These are phyloP conservation scores for Anticlea derivata DNA, from an alignment of 2,888 invertebrate genomes.

Conservation along the genomic window DNA sequence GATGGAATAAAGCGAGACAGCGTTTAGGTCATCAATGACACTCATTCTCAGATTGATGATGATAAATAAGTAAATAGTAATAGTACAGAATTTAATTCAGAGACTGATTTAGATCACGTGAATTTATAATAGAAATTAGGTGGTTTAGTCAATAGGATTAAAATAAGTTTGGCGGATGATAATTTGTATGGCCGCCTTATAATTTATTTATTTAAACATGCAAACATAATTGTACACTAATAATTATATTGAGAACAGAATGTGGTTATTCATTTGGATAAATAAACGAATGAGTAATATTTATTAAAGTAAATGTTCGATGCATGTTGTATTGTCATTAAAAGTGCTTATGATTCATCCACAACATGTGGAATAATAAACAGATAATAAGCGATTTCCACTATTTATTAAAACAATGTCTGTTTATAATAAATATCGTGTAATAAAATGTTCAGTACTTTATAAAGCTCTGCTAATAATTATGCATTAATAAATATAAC, in stretches of 20 bases:
- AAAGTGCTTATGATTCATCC: constrained; percentile 26
- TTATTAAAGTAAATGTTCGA: background rate
- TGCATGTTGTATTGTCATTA: constrained; percentile 15
- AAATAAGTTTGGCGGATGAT: background rate
- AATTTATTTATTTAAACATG: too few species aligned
- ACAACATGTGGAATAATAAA: constrained; percentile 21
- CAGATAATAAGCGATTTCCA: background rate
- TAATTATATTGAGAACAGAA: too few species aligned
- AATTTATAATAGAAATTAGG: background rate
- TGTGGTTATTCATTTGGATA: background rate
- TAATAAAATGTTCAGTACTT: too few species aligned
- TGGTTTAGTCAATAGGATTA: background rate
- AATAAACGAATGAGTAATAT: constrained; percentile 2
- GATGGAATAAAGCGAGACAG: constrained; percentile 5
- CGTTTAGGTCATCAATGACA: constrained; percentile 14
- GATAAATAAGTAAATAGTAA: constrained; percentile 1
- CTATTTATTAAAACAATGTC: background rate
- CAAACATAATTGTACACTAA: background rate
- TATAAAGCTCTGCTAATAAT: too few species aligned
- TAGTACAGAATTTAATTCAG: background rate
- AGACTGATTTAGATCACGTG: background rate
- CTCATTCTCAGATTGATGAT: constrained; percentile 10
- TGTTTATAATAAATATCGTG: background rate
- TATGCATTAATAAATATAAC: too few species aligned
- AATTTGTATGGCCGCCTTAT: too few species aligned